A percentile compares a stretch with the other conserved stretches of the same genome.
Conservation (phyloP, 2,113 vertebrate genomes). For the Heliornis fulica region DNA sequence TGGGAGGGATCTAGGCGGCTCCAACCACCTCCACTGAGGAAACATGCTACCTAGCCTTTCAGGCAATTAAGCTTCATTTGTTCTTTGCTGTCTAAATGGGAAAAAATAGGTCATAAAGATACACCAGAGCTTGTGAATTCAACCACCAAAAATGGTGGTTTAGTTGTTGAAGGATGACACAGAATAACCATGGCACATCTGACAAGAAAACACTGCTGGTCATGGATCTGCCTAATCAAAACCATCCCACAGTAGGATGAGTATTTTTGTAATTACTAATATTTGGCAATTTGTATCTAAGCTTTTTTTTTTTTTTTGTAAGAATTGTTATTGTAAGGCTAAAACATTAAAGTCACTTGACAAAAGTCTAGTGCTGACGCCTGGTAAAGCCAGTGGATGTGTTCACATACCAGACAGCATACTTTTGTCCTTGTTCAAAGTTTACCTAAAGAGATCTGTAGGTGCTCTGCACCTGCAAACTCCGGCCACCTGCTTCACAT, state of each 20-base stretch:
- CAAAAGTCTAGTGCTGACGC: not conserved
- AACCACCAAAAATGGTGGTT: not conserved
- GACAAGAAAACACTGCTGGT: not conserved
- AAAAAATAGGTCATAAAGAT: not conserved
- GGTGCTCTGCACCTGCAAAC: not conserved
- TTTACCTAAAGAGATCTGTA: not conserved
- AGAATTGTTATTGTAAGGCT: not conserved
- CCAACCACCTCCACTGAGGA: fast-evolving
- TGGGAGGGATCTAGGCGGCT: not conserved
- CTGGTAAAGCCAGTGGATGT: not conserved
- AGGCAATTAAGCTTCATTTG: not conserved
- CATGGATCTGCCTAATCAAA: not conserved
- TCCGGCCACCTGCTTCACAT: not conserved
- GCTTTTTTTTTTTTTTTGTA: not conserved
- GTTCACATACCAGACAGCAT: not conserved
- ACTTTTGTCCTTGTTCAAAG: not conserved
- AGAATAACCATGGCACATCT: not conserved
- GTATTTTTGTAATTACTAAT: not conserved
- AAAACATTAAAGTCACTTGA: not conserved
- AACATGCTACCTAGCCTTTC: not conserved
- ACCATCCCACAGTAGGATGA: fast-evolving
- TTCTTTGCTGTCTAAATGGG: not conserved
- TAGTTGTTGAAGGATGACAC: not conserved
- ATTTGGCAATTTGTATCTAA: not conserved
- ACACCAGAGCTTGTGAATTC: not conserved